These are phyloP conservation scores for Pristionchus entomophagus DNA, from an alignment of 2,888 invertebrate genomes.

Conservation along the genomic window DNA sequence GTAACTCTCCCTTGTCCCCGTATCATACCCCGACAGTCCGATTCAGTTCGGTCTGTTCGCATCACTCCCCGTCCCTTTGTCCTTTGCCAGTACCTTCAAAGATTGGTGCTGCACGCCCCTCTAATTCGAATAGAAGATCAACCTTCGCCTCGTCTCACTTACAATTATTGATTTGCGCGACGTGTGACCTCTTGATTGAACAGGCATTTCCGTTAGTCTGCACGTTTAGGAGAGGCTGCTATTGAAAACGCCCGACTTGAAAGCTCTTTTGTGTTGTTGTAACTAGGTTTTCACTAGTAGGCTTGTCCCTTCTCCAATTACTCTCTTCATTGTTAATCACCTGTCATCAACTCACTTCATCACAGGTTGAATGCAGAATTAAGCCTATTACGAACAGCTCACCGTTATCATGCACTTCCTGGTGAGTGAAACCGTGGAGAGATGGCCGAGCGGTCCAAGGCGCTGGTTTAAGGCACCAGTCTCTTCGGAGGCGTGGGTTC, in stretches of 20 bases:
- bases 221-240: too few relatives aligned
- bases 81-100: slow-evolving; percentile 21
- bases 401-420: slow-evolving; percentile 9
- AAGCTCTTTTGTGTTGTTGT: too few relatives aligned
- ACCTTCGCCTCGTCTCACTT: background rate
- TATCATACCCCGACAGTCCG: background rate
- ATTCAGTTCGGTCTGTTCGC: background rate
- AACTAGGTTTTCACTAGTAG: too few relatives aligned
- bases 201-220: too few relatives aligned
- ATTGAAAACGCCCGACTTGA: too few relatives aligned
- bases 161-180: background rate
- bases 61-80: background rate
- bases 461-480: slow-evolving; percentile 92
- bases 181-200: background rate
- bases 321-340: too few relatives aligned
- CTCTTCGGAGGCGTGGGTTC: slow-evolving; percentile 89
- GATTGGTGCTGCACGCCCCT: background rate
- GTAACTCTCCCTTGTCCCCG: background rate
- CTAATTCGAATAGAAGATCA: background rate
- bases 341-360: background rate
- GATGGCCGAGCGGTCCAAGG: slow-evolving; percentile 89
- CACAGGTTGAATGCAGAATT: slow-evolving; percentile 1
- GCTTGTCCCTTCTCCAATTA: too few relatives aligned
- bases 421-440: slow-evolving; percentile 36
- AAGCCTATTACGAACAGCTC: background rate